Evolutionary conservation across 1,140 invertebrate species (phyloP), one percentile per base, ranked within the genome.

Genomic region (Metaphire vulgaris): DNA sequence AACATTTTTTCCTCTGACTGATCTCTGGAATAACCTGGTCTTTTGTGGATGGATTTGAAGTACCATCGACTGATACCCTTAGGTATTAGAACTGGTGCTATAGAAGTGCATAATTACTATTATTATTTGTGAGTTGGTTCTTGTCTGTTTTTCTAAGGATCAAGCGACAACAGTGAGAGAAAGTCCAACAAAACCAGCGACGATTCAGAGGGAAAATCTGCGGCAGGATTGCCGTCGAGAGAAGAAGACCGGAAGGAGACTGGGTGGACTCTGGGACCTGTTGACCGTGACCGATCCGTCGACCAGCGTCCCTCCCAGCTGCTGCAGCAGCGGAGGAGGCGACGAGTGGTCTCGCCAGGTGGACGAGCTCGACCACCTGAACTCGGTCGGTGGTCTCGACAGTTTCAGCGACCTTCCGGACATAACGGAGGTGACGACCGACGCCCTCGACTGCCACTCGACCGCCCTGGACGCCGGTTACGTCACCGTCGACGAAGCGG

Each of bases 271-370:
- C 72, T 12, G 33, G 32, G 72, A 56, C 72, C 75, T 30, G 80
- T 79, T 31, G 78, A 78, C 6, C 77, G 81, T 74, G 78, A 78
- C 74, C 72, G 75, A 33, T 30, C 21, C 77, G 76, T 69, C 33
- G 67, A 64, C 34, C 72, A 74, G 32, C 56, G 78, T 77, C 32
- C 66, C 32, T 33, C 77, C 0, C 64, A 76, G 79, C 79, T 75
- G 76, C 77, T 74, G 80, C 78, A 26, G 79, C 79, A 12, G 78
- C 70, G 33, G 80, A 81, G 15, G n/a, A 81, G 15, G n/a, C 30
- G 80, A 81, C 64, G 82, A 85, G 65, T 84, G 83, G 83, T 80
- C 80, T 1, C 80, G 79, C 14, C 75, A 71, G 64, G 32, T 78
- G 33, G 73, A 78, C 28, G 77, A 78, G 65, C 74, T 78, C 0